phyloP scores from a whole-genome alignment of 2,888 invertebrate species.

The Eristalis intricaria region DNA sequence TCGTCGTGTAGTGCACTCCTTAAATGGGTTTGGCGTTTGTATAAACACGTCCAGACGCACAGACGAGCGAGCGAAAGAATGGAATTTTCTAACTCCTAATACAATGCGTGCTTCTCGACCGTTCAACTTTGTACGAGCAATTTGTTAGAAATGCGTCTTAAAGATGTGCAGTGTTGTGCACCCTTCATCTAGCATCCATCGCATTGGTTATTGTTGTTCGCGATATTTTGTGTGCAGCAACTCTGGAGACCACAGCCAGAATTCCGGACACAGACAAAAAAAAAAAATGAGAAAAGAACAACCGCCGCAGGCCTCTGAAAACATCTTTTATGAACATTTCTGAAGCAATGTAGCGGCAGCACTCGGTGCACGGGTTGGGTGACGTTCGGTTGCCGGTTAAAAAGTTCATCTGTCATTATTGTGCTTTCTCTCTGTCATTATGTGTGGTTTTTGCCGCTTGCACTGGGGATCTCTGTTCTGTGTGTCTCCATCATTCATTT shows the following conservation, averaged over 20 bases:
- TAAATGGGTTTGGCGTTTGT: slow-evolving; percentile 40
- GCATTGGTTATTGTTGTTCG: slow-evolving; percentile 36
- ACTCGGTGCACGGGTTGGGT: neutral
- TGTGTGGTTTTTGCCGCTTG: slow-evolving; percentile 37
- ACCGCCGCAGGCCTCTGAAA: neutral
- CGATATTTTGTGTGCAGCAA: slow-evolving; percentile 38
- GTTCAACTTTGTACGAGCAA: slow-evolving; percentile 49
- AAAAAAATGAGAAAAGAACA: neutral
- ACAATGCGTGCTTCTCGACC: slow-evolving; percentile 48
- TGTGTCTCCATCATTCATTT: neutral
- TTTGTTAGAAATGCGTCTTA: slow-evolving; percentile 33
- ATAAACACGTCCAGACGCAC: neutral
- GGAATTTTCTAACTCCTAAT: neutral
- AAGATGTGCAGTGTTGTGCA: slow-evolving; percentile 11
- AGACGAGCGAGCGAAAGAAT: neutral
- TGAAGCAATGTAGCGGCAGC: slow-evolving; percentile 5
- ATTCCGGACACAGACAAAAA: slow-evolving; percentile 51
- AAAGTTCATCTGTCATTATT: slow-evolving; percentile 67
- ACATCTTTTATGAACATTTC: neutral
- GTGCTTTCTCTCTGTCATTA: slow-evolving; percentile 51
- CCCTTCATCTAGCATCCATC: slow-evolving; percentile 23
- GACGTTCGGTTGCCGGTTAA: slow-evolving; percentile 26
- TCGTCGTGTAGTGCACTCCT: slow-evolving; percentile 21
- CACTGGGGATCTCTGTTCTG: slow-evolving; percentile 21
- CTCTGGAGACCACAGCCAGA: slow-evolving; percentile 33